A percentile compares a stretch with the other conserved stretches of the same genome.
Evolutionary conservation across 2,888 invertebrate species (phyloP).

Genomic region (Acronicta psi): DNA sequence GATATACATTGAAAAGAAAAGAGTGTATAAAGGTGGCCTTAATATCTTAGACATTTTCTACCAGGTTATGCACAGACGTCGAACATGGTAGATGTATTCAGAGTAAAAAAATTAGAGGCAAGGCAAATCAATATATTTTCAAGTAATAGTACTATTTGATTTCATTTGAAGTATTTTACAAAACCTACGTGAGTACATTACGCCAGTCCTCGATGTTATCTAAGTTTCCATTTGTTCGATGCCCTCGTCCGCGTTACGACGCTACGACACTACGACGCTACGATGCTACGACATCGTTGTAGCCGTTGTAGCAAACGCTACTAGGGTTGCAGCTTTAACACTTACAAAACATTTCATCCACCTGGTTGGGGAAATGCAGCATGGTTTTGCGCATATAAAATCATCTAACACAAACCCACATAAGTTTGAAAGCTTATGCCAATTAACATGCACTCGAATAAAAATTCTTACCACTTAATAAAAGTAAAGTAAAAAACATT

Average conservation of each 20-base stretch:
- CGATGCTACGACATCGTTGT: slow-evolving; percentile 35
- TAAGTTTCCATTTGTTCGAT: slow-evolving; percentile 63
- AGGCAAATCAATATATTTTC: too few species aligned
- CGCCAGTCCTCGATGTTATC: slow-evolving; percentile 61
- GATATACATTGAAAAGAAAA: too few species aligned
- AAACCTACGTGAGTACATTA: slow-evolving; percentile 48
- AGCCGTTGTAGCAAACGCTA: slow-evolving; percentile 36
- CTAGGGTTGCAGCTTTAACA: slow-evolving; percentile 40
- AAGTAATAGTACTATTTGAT: not conserved
- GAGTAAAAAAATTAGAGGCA: too few species aligned
- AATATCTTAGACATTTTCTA: too few species aligned
- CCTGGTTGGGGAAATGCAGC: not conserved
- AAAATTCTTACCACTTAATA: slow-evolving; percentile 24
- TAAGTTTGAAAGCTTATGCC: slow-evolving; percentile 5
- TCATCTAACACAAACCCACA: slow-evolving; percentile 11
- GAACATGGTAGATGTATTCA: too few species aligned
- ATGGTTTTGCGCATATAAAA: slow-evolving; percentile 16
- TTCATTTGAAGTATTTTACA: slow-evolving; percentile 25
- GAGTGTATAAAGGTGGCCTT: too few species aligned
- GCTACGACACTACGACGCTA: slow-evolving; percentile 44
- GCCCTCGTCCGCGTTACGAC: slow-evolving; percentile 35
- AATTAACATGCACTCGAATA: slow-evolving; percentile 2
- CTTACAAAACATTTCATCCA: slow-evolving; percentile 31
- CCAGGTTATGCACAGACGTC: too few species aligned
- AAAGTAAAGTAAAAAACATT: not conserved